Evolutionary conservation across 2,888 invertebrate genomes (phyloP), one percentile per base, ranked within the genome.

Genomic region (Laothoe populi): DNA sequence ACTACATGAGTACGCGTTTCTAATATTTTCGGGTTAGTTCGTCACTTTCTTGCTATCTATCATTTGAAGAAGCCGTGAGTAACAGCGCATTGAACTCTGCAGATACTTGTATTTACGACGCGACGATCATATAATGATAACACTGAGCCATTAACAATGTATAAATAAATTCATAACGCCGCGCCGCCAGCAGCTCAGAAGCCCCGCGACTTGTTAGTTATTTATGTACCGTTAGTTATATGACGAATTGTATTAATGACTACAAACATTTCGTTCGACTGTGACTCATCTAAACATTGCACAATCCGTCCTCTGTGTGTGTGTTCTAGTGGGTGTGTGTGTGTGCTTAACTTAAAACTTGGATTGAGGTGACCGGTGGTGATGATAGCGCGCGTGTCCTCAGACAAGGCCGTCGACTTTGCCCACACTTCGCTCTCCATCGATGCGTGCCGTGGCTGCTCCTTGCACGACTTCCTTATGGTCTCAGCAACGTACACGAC

Each of bases 11-110:
- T 1, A 38, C 13, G 13, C 1, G 5, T 8, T 31, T 31, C 31
- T 8, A 31, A 31, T 31, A 31, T 31, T 26, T 26, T 26, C n/a
- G 8, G 5, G 5, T 38, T 38, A 38, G 11, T 11, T 10, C 19
- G 31, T 53, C 8, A 1, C 11, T 21, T 53, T 38, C 13, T 38
- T 13, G 38, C 38, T 0, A n/a, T n/a, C 35, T 53, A 53, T 53
- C 19, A 53, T 16, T 16, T 35, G 10, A 38, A 19, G 31, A 19
- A 4, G 53, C 19, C 31, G 35, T 53, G 2, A 11, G 19, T 19
- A 48, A 42, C 42, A 57, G 49, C 21, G 44, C 44, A 58, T 63
- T 63, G 65, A 63, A 61, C 57, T 46, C 45, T 31, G 40, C 35
- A 2, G 38, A 53, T 44, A 44, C 19, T 44, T 44, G 44, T 61